A percentile compares a stretch with the other conserved stretches of the same genome.
phyloP scores from a whole-genome alignment of 2,888 invertebrate species.

The Thymelicus sylvestris region DNA sequence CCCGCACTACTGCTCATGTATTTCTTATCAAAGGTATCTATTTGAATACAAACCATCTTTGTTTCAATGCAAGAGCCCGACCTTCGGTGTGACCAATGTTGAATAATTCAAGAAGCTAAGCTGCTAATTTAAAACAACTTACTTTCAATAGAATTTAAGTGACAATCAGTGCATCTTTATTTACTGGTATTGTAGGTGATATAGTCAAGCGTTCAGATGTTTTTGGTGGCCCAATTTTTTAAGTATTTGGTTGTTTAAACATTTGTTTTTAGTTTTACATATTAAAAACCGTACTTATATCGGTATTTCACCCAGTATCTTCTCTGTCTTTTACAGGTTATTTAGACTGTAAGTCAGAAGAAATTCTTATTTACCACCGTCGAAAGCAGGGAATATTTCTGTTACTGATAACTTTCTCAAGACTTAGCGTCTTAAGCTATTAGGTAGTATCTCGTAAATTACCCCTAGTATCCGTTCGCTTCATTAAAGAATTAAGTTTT shows the following conservation, averaged over 20 bases:
- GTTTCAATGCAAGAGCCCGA: constrained; percentile 40
- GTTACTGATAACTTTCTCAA: neutral
- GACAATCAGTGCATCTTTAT: constrained; percentile 5
- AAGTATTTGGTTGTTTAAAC: neutral
- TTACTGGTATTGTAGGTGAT: neutral
- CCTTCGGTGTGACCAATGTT: constrained; percentile 47
- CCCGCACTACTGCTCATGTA: constrained; percentile 16
- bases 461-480: too few relatives aligned
- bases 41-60: constrained; percentile 50
- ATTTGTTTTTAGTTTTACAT: too few relatives aligned
- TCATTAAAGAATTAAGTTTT: too few relatives aligned
- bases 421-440: neutral
- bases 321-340: too few relatives aligned
- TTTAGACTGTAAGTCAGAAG: too few relatives aligned
- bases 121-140: constrained; percentile 41
- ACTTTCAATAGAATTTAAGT: constrained; percentile 18
- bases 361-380: too few relatives aligned
- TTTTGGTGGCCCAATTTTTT: neutral
- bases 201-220: neutral
- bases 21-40: constrained; percentile 36
- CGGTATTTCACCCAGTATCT: too few relatives aligned
- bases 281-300: too few relatives aligned
- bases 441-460: too few relatives aligned
- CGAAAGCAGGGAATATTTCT: too few relatives aligned
- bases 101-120: constrained; percentile 50